Base-by-base conservation (phyloP, 2,797 vertebrate species). In the Characodon lateralis region DNA sequence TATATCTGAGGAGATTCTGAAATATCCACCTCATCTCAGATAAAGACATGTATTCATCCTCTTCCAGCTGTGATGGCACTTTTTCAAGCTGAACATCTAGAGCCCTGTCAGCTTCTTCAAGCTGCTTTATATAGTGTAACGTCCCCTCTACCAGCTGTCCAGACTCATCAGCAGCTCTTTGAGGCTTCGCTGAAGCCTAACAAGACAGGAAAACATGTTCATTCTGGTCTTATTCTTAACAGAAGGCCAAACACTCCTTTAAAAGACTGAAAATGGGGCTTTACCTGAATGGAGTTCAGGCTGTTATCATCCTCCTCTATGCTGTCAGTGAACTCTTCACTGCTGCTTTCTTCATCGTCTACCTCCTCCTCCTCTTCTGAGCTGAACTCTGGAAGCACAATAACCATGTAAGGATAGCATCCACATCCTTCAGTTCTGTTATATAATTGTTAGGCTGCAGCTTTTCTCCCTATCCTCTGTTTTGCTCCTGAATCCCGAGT, bases 21-120 rank as follows among this genome's bases (percentile, higher is more conserved):
- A 78, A 72, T 7, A 39, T 20, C 41, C 93, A 97, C 98, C 97
- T 98, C 94, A 97, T 95, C 61, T 97, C 95, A 84, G 95, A 94
- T 76, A 97, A 85, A 0, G 96, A 96, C 76, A 91, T 92, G 89
- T 94, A 97, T 66, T 96, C 96, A 1, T 96, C 95, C 88, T 93
- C 95, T 79, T 96, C 95, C 77, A 97, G 93, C 79, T 97, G 96
- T 1, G 87, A 90, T 88, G 93, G 95, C 78, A 96, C 92, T 76
- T 96, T 95, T 56, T 89, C 88, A 35, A 96, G 93, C 81, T 97
- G 95, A 22, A 83, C 87, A 90, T 97, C 94, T 0, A 95, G 92
- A 41, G 43, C 91, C 81, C 81, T 93, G 87, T 95, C 96, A 88
- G 84, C 92, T 56, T 95, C 93, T 1, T 90, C 79, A 31, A 95